phyloP scores from a whole-genome alignment of 1,140 invertebrate genomes.

The Atta colombica region DNA sequence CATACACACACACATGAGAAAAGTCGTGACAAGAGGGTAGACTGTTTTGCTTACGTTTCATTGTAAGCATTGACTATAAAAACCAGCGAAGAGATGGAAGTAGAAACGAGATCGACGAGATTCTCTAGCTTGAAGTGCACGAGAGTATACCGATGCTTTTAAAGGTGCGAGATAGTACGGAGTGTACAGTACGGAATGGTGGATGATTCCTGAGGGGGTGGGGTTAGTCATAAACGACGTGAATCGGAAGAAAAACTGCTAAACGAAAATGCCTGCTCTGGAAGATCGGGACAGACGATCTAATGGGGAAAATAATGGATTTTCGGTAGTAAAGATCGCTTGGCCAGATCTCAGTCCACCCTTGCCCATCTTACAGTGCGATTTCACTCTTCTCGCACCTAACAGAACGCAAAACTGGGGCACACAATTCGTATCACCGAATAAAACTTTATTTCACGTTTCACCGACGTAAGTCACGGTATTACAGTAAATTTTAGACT shows the following conservation, averaged over 20 bases:
- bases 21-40: conserved; percentile 22
- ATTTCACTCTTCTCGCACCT: conserved; percentile 54
- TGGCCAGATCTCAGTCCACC: conserved; percentile 79
- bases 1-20: neutral
- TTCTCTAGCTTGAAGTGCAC: conserved; percentile 46
- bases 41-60: conserved; percentile 69
- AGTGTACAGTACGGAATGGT: conserved; percentile 42
- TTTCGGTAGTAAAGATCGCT: conserved; percentile 86
- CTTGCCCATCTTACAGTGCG: conserved; percentile 66
- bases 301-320: conserved; percentile 87
- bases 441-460: conserved; percentile 40
- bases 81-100: conserved; percentile 37
- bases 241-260: conserved; percentile 86
- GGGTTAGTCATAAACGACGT: conserved; percentile 84
- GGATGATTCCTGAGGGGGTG: conserved; percentile 64
- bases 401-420: conserved; percentile 20
- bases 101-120: conserved; percentile 70
- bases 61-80: conserved; percentile 63
- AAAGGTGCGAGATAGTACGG: conserved; percentile 68
- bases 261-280: conserved; percentile 84
- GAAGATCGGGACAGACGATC: conserved; percentile 83
- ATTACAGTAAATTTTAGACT: conserved; percentile 8
- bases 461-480: neutral
- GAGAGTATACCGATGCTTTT: conserved; percentile 27
- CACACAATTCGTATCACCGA: conserved; percentile 30